These are phyloP conservation scores for Drosophila mojavensis DNA, from an alignment of 1,140 invertebrate species.

Conservation along the genomic window DNA sequence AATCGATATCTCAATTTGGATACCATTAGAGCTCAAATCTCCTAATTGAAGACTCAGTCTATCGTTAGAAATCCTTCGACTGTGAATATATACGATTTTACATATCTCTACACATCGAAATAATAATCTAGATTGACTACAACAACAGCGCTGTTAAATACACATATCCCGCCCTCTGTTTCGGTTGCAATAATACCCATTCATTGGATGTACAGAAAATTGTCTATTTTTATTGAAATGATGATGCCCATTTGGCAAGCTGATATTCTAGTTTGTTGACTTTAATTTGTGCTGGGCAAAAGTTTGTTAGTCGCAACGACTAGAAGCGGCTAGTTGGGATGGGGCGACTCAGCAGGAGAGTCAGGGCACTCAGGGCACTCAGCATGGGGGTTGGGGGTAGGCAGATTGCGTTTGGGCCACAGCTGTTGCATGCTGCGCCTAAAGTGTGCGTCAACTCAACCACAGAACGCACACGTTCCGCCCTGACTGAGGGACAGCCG, in stretches of 20 bases:
- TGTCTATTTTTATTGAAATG: conserved; percentile 24
- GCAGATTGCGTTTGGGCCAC: conserved; percentile 35
- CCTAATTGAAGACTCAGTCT: no score
- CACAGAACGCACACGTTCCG: conserved; percentile 71
- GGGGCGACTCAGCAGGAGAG: no score
- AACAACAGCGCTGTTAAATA: no score
- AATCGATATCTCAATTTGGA: no score
- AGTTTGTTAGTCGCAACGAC: conserved; percentile 27
- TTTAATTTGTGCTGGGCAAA: conserved; percentile 24
- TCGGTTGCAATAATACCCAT: conserved; percentile 1
- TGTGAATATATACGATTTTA: no score
- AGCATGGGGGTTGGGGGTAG: no score
- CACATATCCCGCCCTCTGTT: neutral
- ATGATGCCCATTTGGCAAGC: conserved; percentile 22
- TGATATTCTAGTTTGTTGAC: conserved; percentile 5
- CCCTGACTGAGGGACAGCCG: conserved; percentile 27
- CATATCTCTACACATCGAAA: no score
- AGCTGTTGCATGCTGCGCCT: conserved; percentile 76
- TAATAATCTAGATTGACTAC: no score
- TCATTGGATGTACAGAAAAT: neutral
- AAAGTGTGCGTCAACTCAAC: conserved; percentile 73
- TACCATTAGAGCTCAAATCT: no score
- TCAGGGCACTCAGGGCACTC: neutral
- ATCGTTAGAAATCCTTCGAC: no score
- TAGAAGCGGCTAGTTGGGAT: neutral